phyloP scores from a whole-genome alignment of 2,113 vertebrate genomes.

The Hyperoodon ampullatus region DNA sequence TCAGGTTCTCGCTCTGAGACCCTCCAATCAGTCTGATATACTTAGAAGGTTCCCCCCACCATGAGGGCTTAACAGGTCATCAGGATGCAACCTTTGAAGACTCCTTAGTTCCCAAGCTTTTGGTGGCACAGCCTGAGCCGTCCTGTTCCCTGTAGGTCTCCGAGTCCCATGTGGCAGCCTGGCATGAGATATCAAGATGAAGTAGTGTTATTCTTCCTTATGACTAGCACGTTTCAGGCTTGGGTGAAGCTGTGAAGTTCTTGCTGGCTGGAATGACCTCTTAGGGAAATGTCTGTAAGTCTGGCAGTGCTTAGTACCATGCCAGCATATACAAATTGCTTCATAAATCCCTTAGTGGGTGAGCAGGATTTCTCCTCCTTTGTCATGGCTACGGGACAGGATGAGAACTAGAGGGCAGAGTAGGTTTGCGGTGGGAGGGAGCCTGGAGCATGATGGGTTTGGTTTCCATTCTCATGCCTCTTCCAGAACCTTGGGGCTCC shows the following conservation, averaged over 20 bases:
- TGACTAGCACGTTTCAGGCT: too few relatives aligned
- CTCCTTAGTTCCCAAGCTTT: not conserved
- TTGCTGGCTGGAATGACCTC: not conserved
- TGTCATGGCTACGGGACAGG: rapidly evolving
- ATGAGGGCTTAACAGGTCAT: rapidly evolving
- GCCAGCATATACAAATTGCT: not conserved
- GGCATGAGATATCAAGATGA: not conserved
- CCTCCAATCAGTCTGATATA: rapidly evolving
- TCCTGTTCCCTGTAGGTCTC: not conserved
- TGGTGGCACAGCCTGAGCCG: rapidly evolving
- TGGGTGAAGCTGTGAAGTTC: not conserved
- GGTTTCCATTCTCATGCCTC: rapidly evolving
- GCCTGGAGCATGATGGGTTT: rapidly evolving
- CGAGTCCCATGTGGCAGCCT: not conserved
- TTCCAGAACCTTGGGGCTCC: not conserved
- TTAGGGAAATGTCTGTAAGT: not conserved
- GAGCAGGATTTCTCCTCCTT: rapidly evolving
- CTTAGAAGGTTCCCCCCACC: too few relatives aligned
- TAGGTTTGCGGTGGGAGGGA: rapidly evolving
- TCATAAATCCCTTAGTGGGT: not conserved
- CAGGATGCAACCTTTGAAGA: not conserved
- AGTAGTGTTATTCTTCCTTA: rapidly evolving
- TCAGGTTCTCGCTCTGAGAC: not conserved
- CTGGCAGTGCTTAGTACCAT: not conserved
- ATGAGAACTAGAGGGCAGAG: rapidly evolving